Evolutionary conservation across 64 coral and sea anemone genomes (phyloP).

Genomic region (Orbicella faveolata): DNA sequence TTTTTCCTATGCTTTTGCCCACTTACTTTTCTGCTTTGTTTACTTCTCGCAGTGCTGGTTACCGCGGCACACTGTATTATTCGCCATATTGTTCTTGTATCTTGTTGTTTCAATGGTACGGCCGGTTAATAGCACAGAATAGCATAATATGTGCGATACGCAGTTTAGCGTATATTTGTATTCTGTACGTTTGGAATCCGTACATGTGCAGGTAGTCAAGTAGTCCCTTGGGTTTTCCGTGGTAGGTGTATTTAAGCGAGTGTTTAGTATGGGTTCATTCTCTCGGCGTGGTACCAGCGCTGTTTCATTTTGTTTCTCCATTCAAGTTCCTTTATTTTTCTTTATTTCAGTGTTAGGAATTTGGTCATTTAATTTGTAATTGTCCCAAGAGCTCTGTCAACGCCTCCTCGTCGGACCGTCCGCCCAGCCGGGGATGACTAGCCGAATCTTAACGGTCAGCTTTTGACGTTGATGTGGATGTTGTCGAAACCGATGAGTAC

Average conservation of each 20-base stretch:
- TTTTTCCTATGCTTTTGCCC: too few relatives aligned
- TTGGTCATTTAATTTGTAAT: not conserved
- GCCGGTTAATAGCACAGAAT: too few relatives aligned
- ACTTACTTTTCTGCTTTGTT: too few relatives aligned
- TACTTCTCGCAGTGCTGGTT: too few relatives aligned
- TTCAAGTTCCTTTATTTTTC: not conserved
- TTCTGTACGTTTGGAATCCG: not conserved
- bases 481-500: conserved; percentile 8
- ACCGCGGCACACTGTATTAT: too few relatives aligned
- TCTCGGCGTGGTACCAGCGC: not conserved
- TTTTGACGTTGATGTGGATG: not conserved
- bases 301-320: not conserved
- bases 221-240: not conserved
- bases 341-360: not conserved
- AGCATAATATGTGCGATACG: too few relatives aligned
- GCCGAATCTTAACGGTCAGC: not conserved
- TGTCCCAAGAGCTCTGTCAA: not conserved
- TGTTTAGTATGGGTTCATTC: not conserved
- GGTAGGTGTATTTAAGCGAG: not conserved
- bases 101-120: too few relatives aligned
- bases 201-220: not conserved
- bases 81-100: too few relatives aligned
- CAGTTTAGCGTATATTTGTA: too few relatives aligned
- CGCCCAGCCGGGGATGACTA: not conserved
- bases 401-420: not conserved